Percentiles rank a stretch among this genome's conserved stretches.
phyloP scores from a whole-genome alignment of 1,140 invertebrate genomes.

The Hermatobates lingyangjiaoensis region DNA sequence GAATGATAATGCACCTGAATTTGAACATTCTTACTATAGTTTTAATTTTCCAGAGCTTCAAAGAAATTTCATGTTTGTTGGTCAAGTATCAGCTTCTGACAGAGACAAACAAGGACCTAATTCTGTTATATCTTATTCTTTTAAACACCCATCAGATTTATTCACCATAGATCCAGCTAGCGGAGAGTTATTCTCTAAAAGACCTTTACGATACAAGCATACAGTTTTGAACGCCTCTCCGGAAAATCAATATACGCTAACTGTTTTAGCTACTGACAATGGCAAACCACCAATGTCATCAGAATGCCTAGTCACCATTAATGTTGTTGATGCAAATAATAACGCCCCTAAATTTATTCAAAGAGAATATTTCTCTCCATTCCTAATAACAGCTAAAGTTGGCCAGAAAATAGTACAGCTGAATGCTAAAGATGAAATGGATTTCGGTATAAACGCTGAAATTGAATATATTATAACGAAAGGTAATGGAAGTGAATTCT shows the following conservation, averaged over 20 bases:
- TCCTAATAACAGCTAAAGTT: conserved; percentile 51
- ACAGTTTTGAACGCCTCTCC: conserved; percentile 54
- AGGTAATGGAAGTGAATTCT: conserved; percentile 61
- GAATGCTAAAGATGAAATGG: conserved; percentile 51
- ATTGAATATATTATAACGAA: conserved; percentile 56
- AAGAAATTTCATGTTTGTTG: conserved; percentile 56
- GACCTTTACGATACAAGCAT: conserved; percentile 59
- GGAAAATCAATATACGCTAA: conserved; percentile 70
- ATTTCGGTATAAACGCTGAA: conserved; percentile 71
- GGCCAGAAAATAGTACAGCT: conserved; percentile 53
- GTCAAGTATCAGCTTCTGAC: conserved; percentile 73
- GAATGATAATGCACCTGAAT: conserved; percentile 85
- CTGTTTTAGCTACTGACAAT: conserved; percentile 74
- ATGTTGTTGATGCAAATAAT: conserved; percentile 78
- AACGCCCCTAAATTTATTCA: conserved; percentile 64
- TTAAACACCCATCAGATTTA: conserved; percentile 74
- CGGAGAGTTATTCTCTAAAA: conserved; percentile 75
- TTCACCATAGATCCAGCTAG: conserved; percentile 79
- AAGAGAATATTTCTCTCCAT: conserved; percentile 52
- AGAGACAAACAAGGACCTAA: conserved; percentile 85
- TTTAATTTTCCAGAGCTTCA: conserved; percentile 81
- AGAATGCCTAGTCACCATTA: conserved; percentile 63
- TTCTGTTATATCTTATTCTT: conserved; percentile 75
- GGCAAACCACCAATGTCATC: conserved; percentile 81
- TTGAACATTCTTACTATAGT: conserved; percentile 67